Evolutionary conservation across 2,888 invertebrate genomes (phyloP).

Genomic region (Dicycla oo): DNA sequence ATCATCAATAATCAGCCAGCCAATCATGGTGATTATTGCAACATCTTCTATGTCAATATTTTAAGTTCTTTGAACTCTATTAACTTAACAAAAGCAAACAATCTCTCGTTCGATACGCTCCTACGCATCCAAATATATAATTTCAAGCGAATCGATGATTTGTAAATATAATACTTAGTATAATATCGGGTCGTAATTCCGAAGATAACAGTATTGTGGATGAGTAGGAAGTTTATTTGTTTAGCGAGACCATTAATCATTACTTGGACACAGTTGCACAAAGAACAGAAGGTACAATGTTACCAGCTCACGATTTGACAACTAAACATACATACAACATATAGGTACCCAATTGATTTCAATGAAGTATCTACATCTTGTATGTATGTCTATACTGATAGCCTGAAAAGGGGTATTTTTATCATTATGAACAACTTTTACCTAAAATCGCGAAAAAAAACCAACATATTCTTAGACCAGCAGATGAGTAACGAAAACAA

Average conservation of each 20-base stretch:
- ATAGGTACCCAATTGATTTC: too few relatives aligned
- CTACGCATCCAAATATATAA: conserved; percentile 56
- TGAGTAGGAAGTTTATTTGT: conserved; percentile 56
- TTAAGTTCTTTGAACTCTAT: conserved; percentile 8
- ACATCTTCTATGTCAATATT: conserved; percentile 4
- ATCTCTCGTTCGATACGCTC: conserved; percentile 38
- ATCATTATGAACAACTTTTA: too few relatives aligned
- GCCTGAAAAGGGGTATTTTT: too few relatives aligned
- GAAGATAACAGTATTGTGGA: conserved; percentile 56
- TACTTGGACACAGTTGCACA: neutral
- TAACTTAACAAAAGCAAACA: conserved; percentile 45
- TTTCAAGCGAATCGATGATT: conserved; percentile 49
- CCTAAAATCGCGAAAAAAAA: too few relatives aligned
- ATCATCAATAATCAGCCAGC: neutral
- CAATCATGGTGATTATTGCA: neutral
- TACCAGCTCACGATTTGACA: too few relatives aligned
- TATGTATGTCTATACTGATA: too few relatives aligned
- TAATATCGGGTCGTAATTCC: conserved; percentile 49
- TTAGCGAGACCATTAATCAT: conserved; percentile 62
- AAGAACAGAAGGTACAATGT: conserved; percentile 25
- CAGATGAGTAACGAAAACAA: too few relatives aligned
- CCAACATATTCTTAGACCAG: too few relatives aligned
- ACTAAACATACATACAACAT: too few relatives aligned
- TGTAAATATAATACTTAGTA: conserved; percentile 59
- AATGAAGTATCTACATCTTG: too few relatives aligned